Conservation (phyloP, 2,113 vertebrate species). For the Myiozetetes cayanensis region DNA sequence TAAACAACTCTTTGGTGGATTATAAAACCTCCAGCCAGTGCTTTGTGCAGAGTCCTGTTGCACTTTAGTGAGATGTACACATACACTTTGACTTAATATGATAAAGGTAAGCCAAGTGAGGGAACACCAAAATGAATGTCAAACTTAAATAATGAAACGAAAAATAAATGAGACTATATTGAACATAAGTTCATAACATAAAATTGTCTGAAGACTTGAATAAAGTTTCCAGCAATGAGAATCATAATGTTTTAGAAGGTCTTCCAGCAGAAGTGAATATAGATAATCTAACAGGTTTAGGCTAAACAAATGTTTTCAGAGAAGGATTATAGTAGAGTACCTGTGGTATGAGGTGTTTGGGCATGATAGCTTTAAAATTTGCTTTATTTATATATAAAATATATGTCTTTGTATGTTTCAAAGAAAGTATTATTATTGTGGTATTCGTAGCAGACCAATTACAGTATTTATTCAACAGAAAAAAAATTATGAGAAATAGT, state of each 20-base stretch:
- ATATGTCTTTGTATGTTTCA: background rate
- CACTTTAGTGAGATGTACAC: background rate
- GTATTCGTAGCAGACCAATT: background rate
- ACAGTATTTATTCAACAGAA: background rate
- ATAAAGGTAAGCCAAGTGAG: background rate
- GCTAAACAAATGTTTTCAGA: background rate
- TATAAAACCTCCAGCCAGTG: background rate
- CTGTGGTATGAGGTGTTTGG: background rate
- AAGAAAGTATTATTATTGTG: background rate
- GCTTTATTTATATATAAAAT: background rate
- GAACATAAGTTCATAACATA: background rate
- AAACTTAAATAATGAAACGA: background rate
- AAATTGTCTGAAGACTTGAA: background rate
- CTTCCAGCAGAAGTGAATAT: background rate
- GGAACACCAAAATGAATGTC: background rate
- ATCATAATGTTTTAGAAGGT: background rate
- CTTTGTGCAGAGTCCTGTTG: background rate
- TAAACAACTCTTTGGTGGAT: background rate
- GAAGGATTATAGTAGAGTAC: background rate
- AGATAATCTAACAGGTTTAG: background rate
- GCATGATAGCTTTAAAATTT: background rate
- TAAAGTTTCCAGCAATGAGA: background rate
- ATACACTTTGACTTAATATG: background rate
- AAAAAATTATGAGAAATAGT: background rate
- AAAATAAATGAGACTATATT: background rate